Percentiles rank a stretch among this genome's conserved stretches.
phyloP scores from a whole-genome alignment of 2,888 invertebrate species.

The Campoletis raptor region DNA sequence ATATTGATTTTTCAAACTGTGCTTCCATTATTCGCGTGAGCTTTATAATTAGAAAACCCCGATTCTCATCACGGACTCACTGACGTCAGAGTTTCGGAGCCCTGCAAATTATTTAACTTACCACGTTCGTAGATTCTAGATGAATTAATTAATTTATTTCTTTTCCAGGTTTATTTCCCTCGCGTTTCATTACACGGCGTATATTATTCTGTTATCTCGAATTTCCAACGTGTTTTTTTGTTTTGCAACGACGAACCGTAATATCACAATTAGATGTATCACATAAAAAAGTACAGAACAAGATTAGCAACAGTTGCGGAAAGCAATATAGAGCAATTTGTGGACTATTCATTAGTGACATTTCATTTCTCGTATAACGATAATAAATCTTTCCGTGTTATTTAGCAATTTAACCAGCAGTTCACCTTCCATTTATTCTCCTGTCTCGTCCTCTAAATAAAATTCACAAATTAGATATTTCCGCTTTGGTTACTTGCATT shows the following conservation, averaged over 20 bases:
- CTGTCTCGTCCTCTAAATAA: neutral
- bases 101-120: neutral
- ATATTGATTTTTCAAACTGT: constrained; percentile 48
- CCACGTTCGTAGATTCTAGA: constrained; percentile 1
- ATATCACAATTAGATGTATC: neutral
- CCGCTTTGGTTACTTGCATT: neutral
- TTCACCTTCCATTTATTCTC: neutral
- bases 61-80: constrained; percentile 37
- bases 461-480: neutral
- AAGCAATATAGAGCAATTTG: constrained; percentile 4
- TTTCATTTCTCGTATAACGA: neutral
- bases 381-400: constrained; percentile 8
- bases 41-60: constrained; percentile 29
- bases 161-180: neutral
- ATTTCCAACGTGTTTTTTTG: constrained; percentile 1
- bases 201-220: neutral
- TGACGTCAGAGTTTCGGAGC: constrained; percentile 48
- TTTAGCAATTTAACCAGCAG: neutral
- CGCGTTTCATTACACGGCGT: neutral
- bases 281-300: neutral
- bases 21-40: constrained; percentile 48
- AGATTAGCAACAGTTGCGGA: constrained; percentile 7
- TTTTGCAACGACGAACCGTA: neutral
- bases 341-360: constrained; percentile 19
- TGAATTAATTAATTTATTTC: constrained; percentile 35